phyloP scores from a whole-genome alignment of 2,888 invertebrate species.

The Hemaris fuciformis region DNA sequence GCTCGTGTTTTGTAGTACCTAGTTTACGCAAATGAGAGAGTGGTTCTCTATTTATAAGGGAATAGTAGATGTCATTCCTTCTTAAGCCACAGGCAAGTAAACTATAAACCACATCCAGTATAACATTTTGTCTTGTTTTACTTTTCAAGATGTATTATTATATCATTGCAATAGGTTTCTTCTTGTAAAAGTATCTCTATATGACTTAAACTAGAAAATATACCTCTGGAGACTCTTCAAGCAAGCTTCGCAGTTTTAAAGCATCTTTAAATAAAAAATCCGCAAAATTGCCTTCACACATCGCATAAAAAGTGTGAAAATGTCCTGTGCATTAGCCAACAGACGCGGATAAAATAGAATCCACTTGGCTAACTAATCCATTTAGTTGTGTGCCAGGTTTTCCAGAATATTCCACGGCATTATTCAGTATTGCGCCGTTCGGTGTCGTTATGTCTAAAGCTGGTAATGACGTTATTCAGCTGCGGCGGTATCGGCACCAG shows the following conservation, averaged over 20 bases:
- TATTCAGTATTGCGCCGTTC: constrained; percentile 21
- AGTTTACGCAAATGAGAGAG: too few relatives aligned
- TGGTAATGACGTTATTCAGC: constrained; percentile 42
- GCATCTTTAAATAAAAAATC: background rate
- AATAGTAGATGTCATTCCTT: too few relatives aligned
- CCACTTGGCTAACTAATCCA: constrained; percentile 3
- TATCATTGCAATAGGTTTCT: too few relatives aligned
- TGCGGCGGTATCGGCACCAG: constrained; percentile 31
- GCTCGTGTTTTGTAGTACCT: too few relatives aligned
- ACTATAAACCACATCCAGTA: too few relatives aligned
- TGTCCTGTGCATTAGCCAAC: background rate
- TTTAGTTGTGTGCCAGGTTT: constrained; percentile 12
- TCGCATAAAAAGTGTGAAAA: background rate
- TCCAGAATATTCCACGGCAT: constrained; percentile 29
- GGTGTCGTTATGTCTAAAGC: constrained; percentile 36
- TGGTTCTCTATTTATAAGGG: too few relatives aligned
- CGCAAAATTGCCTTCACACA: background rate
- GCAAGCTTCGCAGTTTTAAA: background rate
- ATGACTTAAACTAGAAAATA: too few relatives aligned
- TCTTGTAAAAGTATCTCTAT: too few relatives aligned
- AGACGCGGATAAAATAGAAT: background rate
- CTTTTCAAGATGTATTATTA: too few relatives aligned
- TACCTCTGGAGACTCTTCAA: too few relatives aligned
- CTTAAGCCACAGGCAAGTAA: too few relatives aligned
- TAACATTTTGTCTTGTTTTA: too few relatives aligned